phyloP scores from a whole-genome alignment of 2,888 invertebrate species.

The Drosophila fulvimacula region DNA sequence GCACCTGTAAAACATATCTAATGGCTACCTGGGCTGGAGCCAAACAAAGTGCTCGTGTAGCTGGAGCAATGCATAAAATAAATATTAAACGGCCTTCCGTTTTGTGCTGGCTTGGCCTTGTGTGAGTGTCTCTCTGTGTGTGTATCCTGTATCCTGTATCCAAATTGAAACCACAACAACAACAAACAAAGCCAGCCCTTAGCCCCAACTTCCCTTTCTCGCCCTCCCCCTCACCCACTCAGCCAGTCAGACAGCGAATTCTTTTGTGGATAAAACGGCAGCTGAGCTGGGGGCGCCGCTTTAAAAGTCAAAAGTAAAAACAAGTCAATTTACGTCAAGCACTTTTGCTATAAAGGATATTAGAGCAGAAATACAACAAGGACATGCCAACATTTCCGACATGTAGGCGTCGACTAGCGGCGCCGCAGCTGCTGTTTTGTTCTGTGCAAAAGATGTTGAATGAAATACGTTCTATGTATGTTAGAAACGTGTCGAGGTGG shows the following conservation, averaged over 20 bases:
- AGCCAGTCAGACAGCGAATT: conserved; percentile 26
- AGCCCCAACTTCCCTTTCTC: neutral
- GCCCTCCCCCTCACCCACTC: neutral
- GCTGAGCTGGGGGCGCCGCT: conserved; percentile 45
- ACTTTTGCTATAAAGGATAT: conserved; percentile 82
- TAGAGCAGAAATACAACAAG: conserved; percentile 81
- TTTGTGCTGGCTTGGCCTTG: conserved; percentile 38
- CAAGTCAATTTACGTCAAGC: conserved; percentile 81
- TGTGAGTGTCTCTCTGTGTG: neutral
- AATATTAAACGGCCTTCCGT: conserved; percentile 78
- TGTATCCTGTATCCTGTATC: conserved; percentile 70
- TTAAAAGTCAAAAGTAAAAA: conserved; percentile 82
- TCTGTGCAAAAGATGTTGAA: conserved; percentile 28
- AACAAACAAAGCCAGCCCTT: conserved; percentile 44
- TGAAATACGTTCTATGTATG: conserved; percentile 31
- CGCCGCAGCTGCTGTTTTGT: conserved; percentile 59
- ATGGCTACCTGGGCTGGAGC: conserved; percentile 19
- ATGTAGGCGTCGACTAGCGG: conserved; percentile 79
- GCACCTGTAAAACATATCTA: conserved; percentile 60
- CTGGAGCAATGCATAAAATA: conserved; percentile 70
- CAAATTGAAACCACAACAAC: conserved; percentile 80
- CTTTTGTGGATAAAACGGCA: neutral
- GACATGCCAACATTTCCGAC: conserved; percentile 80
- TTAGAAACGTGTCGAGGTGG: neutral
- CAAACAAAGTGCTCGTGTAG: conserved; percentile 48